Evolutionary conservation across 2,797 vertebrate genomes (phyloP).

Genomic region (Coranthus polyacanthus): DNA sequence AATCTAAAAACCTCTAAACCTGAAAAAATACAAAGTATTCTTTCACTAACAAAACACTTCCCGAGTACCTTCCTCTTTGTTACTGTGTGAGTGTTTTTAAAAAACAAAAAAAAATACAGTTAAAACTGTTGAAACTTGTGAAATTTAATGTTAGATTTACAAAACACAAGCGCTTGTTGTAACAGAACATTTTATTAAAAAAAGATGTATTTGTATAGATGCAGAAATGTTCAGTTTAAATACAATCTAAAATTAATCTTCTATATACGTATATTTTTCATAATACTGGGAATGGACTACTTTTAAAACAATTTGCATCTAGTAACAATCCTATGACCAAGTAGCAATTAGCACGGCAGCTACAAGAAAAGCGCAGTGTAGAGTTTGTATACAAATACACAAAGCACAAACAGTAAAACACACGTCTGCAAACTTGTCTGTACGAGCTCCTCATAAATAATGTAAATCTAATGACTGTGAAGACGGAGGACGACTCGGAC

Average conservation of each 20-base stretch:
- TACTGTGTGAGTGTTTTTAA: no score
- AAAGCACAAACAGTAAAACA: constrained; percentile 77
- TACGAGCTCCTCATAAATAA: constrained; percentile 82
- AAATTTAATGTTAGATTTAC: not conserved
- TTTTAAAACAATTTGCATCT: constrained; percentile 84
- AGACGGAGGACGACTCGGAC: constrained; percentile 36
- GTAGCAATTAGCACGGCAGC: constrained; percentile 77
- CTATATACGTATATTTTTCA: constrained; percentile 71
- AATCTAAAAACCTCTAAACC: no score
- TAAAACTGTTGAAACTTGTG: not conserved
- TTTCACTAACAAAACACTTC: no score
- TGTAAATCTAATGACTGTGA: constrained; percentile 66
- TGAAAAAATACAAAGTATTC: no score
- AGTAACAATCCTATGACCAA: constrained; percentile 75
- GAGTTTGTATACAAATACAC: constrained; percentile 80
- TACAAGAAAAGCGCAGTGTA: constrained; percentile 67
- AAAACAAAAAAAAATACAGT: not conserved
- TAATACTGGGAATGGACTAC: constrained; percentile 78
- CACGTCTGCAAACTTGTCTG: constrained; percentile 62
- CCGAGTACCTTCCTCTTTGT: no score
- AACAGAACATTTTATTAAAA: constrained; percentile 86
- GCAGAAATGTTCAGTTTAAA: constrained; percentile 84
- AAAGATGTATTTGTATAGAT: constrained; percentile 73
- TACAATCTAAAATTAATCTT: constrained; percentile 86
- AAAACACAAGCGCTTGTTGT: constrained; percentile 35